Evolutionary conservation across 2,888 invertebrate species (phyloP).

Genomic region (Melinopterus prodromus): DNA sequence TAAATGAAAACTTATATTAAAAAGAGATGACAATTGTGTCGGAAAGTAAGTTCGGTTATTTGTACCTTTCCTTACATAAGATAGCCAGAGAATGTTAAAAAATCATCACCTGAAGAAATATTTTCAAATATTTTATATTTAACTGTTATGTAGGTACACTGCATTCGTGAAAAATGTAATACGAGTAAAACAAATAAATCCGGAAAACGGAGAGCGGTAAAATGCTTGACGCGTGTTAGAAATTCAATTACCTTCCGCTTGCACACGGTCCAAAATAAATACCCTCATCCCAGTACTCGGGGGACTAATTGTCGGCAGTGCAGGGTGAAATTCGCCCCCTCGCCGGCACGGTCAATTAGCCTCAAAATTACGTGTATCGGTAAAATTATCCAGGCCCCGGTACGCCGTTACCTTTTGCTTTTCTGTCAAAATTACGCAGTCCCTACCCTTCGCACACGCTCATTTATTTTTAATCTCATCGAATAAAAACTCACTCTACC

Average conservation of each 20-base stretch:
- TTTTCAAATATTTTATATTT: too few relatives aligned
- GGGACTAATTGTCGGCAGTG: slow-evolving; percentile 4
- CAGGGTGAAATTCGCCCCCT: neutral
- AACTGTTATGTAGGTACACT: too few relatives aligned
- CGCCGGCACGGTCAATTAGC: neutral
- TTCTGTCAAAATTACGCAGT: neutral
- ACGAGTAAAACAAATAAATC: neutral
- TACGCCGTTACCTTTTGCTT: slow-evolving; percentile 4
- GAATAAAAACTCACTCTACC: neutral
- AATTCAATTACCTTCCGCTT: neutral
- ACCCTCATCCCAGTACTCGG: neutral
- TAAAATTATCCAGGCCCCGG: neutral
- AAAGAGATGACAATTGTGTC: too few relatives aligned
- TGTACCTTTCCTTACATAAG: too few relatives aligned
- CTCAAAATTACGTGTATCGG: neutral
- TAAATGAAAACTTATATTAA: too few relatives aligned
- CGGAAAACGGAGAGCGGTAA: neutral
- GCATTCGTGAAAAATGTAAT: neutral
- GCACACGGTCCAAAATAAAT: neutral
- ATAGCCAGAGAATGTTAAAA: too few relatives aligned
- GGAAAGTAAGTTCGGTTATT: too few relatives aligned
- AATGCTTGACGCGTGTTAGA: slow-evolving; percentile 4
- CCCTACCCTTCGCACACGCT: neutral
- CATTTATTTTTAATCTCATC: neutral
- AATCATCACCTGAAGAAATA: too few relatives aligned